These are phyloP conservation scores for Climacteris rufus DNA, from an alignment of 2,113 vertebrate species.

Conservation along the genomic window DNA sequence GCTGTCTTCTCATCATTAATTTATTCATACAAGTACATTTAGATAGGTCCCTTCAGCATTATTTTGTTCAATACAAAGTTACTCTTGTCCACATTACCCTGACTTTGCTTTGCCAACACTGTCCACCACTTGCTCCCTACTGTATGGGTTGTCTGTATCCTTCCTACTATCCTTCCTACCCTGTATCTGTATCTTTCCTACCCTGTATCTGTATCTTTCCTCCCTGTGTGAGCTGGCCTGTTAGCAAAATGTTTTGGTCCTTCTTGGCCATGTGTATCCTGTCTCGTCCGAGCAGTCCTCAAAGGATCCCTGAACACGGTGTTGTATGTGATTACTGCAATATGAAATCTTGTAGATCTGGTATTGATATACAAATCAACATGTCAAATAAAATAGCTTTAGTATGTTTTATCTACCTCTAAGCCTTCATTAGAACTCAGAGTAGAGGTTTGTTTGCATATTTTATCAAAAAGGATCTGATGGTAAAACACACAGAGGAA, in stretches of 20 bases:
- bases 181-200: background rate
- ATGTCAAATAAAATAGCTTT: background rate
- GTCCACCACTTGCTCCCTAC: background rate
- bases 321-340: background rate
- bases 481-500: background rate
- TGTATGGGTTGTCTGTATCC: background rate
- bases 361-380: background rate
- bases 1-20: background rate
- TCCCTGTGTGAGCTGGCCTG: fast-evolving
- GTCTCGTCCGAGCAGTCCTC: background rate
- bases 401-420: background rate
- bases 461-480: background rate
- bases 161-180: no score
- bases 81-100: background rate
- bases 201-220: background rate
- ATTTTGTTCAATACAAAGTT: background rate
- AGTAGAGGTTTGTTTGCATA: background rate
- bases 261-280: background rate
- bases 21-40: background rate
- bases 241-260: background rate
- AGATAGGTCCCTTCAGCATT: background rate
- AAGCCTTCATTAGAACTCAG: background rate
- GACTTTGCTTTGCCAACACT: background rate
- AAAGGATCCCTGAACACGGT: background rate
- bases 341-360: background rate